Percentiles rank a stretch among this genome's conserved stretches.
Evolutionary conservation across 2,797 vertebrate species (phyloP).

Genomic region (Tiaroga cobitis): DNA sequence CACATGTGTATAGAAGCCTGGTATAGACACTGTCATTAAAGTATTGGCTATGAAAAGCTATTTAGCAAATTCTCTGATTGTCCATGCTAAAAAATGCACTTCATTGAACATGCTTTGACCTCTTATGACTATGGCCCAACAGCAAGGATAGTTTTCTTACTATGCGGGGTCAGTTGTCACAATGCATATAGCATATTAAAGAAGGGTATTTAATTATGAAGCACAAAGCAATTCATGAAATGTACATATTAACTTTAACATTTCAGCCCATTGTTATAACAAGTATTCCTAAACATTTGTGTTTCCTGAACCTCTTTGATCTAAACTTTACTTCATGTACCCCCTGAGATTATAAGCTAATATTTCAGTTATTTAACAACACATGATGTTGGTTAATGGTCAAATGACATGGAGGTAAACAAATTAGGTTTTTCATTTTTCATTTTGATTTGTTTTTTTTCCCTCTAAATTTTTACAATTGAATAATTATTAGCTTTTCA

Average conservation of each 20-base stretch:
- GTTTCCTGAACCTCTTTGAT: not conserved
- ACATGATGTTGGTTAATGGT: not conserved
- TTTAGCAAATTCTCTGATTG: not conserved
- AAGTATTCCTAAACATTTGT: not conserved
- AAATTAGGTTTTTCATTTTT: not conserved
- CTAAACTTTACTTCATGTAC: not conserved
- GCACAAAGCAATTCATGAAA: not conserved
- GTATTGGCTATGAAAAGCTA: too few species aligned
- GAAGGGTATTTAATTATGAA: not conserved
- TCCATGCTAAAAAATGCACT: not conserved
- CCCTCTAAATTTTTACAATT: not conserved
- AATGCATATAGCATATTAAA: not conserved
- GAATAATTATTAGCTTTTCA: not conserved
- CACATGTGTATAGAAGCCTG: not conserved
- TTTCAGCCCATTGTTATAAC: not conserved
- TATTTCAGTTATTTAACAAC: not conserved
- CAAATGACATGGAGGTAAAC: not conserved
- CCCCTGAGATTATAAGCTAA: not conserved
- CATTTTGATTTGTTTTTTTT: not conserved
- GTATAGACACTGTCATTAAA: too few species aligned
- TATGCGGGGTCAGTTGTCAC: not conserved
- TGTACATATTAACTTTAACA: not conserved
- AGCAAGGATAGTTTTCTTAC: not conserved
- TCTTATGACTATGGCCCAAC: not conserved
- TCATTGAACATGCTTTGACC: not conserved